A percentile compares a stretch with the other conserved stretches of the same genome.
Conservation (phyloP, 92 coral and sea anemone species). For the Actinostola sp. region DNA sequence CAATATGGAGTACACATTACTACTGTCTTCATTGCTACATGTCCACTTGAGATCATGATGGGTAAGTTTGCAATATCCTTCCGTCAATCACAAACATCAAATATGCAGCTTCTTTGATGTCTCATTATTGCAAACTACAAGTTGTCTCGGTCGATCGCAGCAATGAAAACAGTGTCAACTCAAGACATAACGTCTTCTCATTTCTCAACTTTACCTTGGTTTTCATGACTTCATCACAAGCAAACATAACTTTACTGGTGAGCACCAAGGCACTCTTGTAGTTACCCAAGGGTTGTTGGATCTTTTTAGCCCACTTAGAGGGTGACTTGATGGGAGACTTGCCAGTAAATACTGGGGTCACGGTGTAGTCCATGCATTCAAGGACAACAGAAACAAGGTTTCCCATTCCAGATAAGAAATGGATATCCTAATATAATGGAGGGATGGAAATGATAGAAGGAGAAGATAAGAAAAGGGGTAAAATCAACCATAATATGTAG, state of each 20-base stretch:
- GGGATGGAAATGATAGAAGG: background rate
- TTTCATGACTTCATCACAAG: conserved; percentile 50
- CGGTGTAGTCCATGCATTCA: conserved; percentile 87
- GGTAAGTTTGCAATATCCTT: too few species aligned
- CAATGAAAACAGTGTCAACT: too few species aligned
- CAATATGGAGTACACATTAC: too few species aligned
- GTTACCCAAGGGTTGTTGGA: conserved; percentile 74
- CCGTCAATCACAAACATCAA: too few species aligned
- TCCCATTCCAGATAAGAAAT: conserved; percentile 66
- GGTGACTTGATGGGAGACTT: conserved; percentile 74
- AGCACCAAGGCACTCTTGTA: conserved; percentile 67
- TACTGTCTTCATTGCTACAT: too few species aligned
- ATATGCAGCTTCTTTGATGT: too few species aligned
- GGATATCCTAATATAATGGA: conserved; percentile 78
- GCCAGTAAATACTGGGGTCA: conserved; percentile 59
- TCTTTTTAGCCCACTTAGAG: conserved; percentile 66
- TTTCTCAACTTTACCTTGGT: conserved; percentile 48
- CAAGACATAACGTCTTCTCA: too few species aligned
- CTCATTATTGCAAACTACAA: too few species aligned
- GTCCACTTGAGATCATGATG: too few species aligned
- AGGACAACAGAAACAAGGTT: conserved; percentile 60
- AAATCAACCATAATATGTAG: too few species aligned
- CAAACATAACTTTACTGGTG: conserved; percentile 59
- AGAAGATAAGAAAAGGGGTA: background rate
- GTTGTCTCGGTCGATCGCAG: too few species aligned